Conservation (phyloP, 2,888 invertebrate genomes). For the Vanessa cardui region DNA sequence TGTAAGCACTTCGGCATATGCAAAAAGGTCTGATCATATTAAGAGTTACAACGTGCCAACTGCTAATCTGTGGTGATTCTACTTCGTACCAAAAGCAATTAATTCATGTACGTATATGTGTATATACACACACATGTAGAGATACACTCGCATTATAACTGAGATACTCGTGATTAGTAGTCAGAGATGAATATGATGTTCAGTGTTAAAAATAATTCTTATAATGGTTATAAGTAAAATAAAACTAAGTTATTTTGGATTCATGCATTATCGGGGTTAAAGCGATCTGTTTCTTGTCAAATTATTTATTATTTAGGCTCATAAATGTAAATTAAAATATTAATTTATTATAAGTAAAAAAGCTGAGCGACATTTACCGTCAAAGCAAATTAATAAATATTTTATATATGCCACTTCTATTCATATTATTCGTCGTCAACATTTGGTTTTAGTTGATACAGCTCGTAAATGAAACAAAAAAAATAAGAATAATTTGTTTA, state of each 20-base stretch:
- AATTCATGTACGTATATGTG: too few species aligned
- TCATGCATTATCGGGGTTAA: conserved; percentile 1
- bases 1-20: neutral
- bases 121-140: too few species aligned
- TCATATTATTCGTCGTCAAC: neutral
- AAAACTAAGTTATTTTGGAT: neutral
- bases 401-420: conserved; percentile 2
- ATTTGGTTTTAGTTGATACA: too few species aligned
- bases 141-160: neutral
- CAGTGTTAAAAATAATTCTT: conserved; percentile 17
- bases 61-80: neutral
- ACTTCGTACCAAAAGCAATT: neutral
- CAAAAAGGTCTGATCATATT: too few species aligned
- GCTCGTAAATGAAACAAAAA: too few species aligned
- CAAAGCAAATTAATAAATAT: neutral
- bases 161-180: neutral
- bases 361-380: neutral
- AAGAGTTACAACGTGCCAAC: neutral
- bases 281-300: neutral
- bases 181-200: conserved; percentile 19
- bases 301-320: neutral
- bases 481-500: neutral
- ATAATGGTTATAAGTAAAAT: neutral
- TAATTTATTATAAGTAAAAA: neutral
- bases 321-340: neutral